Percentiles rank a stretch among this genome's conserved stretches.
These are phyloP conservation scores for Coleophora deauratella DNA, from an alignment of 2,888 invertebrate species.

Conservation along the genomic window DNA sequence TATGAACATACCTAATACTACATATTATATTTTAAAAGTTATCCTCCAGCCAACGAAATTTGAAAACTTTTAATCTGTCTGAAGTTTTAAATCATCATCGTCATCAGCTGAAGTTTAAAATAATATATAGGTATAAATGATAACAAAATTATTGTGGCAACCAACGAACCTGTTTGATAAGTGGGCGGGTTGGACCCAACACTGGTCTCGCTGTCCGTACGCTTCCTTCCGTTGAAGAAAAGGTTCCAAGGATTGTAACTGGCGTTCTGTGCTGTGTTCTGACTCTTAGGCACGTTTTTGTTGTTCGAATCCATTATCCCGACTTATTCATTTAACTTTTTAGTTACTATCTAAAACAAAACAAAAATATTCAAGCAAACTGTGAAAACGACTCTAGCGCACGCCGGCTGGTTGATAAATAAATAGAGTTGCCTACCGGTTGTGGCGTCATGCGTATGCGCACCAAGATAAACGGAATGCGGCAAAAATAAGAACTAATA, in stretches of 20 bases:
- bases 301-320: constrained; percentile 46
- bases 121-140: too few species aligned
- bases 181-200: constrained; percentile 30
- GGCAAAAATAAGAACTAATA: too few species aligned
- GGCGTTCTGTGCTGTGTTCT: constrained; percentile 30
- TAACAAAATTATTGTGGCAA: too few species aligned
- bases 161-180: background rate
- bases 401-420: background rate
- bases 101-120: too few species aligned
- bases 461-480: too few species aligned
- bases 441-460: too few species aligned
- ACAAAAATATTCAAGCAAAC: background rate
- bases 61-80: too few species aligned
- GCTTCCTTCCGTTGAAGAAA: constrained; percentile 49
- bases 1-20: too few species aligned
- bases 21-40: too few species aligned
- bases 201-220: constrained; percentile 63
- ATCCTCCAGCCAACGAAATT: too few species aligned
- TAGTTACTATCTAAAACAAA: background rate
- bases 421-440: background rate
- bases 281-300: constrained; percentile 37
- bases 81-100: too few species aligned
- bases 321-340: constrained; percentile 6
- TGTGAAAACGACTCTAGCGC: constrained; percentile 1
- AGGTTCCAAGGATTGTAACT: constrained; percentile 61